A percentile compares a stretch with the other conserved stretches of the same genome.
Evolutionary conservation across 2,888 invertebrate species (phyloP).

Genomic region (Druceiella hillmani): DNA sequence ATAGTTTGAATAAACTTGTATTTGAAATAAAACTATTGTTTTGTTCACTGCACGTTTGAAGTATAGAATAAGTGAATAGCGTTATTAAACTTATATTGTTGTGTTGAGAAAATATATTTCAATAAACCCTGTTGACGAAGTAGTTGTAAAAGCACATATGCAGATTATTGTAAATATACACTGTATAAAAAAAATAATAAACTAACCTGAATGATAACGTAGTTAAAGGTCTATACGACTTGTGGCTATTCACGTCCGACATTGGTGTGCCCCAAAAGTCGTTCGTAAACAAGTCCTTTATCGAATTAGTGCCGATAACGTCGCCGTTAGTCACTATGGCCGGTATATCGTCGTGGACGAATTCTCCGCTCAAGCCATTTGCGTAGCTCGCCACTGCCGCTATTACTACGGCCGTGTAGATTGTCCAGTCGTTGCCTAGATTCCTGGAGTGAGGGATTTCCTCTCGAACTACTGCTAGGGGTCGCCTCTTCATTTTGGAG

Average conservation of each 20-base stretch:
- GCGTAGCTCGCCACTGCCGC: constrained; percentile 66
- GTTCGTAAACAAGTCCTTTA: constrained; percentile 61
- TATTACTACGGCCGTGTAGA: constrained; percentile 58
- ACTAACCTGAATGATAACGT: constrained; percentile 80
- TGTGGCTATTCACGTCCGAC: constrained; percentile 76
- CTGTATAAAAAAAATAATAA: constrained; percentile 4
- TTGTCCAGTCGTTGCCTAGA: constrained; percentile 50
- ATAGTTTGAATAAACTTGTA: too few relatives aligned
- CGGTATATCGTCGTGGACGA: constrained; percentile 85
- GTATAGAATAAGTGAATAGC: too few relatives aligned
- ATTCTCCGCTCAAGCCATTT: constrained; percentile 72
- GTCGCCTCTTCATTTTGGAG: constrained; percentile 45
- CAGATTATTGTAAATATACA: too few relatives aligned
- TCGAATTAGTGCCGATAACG: constrained; percentile 62
- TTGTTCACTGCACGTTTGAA: too few relatives aligned
- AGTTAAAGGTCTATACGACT: constrained; percentile 81
- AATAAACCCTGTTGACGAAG: too few relatives aligned
- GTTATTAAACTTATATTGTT: too few relatives aligned
- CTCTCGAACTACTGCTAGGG: constrained; percentile 42
- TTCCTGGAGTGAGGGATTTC: constrained; percentile 35
- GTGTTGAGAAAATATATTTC: too few relatives aligned
- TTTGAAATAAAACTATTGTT: too few relatives aligned
- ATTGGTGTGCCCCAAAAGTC: constrained; percentile 92
- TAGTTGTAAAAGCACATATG: too few relatives aligned
- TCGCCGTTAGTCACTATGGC: constrained; percentile 78